Evolutionary conservation across 1,140 invertebrate species (phyloP).

Genomic region (Carposina sasakii): DNA sequence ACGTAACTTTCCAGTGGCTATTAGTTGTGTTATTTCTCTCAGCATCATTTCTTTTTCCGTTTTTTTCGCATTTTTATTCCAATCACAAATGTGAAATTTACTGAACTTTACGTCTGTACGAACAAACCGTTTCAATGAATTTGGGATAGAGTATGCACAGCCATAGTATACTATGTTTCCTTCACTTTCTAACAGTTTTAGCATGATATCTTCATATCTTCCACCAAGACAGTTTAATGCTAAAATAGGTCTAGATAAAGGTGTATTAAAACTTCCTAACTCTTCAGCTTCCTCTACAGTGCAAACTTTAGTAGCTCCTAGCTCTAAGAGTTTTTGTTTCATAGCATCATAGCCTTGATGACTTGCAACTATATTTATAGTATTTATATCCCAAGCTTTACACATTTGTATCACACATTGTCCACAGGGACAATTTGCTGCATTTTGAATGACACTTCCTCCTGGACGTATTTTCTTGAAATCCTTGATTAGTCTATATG

Average conservation of each 20-base stretch:
- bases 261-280: slow-evolving; percentile 78
- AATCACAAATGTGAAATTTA: slow-evolving; percentile 95
- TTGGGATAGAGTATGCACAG: slow-evolving; percentile 93
- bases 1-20: slow-evolving; percentile 79
- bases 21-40: slow-evolving; percentile 80
- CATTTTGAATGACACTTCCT: slow-evolving; percentile 89
- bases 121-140: slow-evolving; percentile 85
- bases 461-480: slow-evolving; percentile 86
- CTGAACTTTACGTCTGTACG: slow-evolving; percentile 87
- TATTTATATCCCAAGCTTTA: slow-evolving; percentile 80
- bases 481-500: slow-evolving; percentile 95
- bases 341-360: slow-evolving; percentile 81
- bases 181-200: slow-evolving; percentile 79
- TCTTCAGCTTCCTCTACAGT: slow-evolving; percentile 89
- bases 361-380: slow-evolving; percentile 90
- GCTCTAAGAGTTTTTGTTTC: slow-evolving; percentile 76
- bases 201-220: slow-evolving; percentile 86
- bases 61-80: slow-evolving; percentile 75
- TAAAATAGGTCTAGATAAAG: slow-evolving; percentile 81
- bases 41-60: slow-evolving; percentile 80
- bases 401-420: slow-evolving; percentile 93
- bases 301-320: slow-evolving; percentile 89
- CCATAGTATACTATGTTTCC: slow-evolving; percentile 95
- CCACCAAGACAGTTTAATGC: slow-evolving; percentile 97
- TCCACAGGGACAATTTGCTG: slow-evolving; percentile 95